These are phyloP conservation scores for Diceros bicornis DNA, from an alignment of 2,797 vertebrate species.

Conservation along the genomic window DNA sequence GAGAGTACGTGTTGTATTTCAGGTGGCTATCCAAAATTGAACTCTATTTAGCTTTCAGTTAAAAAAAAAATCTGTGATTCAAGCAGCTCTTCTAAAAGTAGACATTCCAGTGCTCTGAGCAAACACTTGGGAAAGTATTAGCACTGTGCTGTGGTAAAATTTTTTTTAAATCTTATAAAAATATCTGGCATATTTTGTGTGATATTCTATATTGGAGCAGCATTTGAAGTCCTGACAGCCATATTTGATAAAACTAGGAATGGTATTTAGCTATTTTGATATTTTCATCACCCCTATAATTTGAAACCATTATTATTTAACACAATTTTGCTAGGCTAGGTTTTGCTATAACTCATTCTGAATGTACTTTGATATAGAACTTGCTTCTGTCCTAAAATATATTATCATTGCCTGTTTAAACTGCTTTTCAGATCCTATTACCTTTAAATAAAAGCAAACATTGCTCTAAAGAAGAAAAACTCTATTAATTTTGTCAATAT, in stretches of 20 bases:
- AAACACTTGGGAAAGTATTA: not conserved
- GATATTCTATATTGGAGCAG: constrained; percentile 3
- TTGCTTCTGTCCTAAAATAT: not conserved
- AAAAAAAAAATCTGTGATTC: not conserved
- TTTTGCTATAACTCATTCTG: not conserved
- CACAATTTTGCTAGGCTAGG: constrained; percentile 7
- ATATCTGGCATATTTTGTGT: constrained; percentile 47
- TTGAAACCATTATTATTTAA: constrained; percentile 17
- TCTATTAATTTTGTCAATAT: constrained; percentile 55
- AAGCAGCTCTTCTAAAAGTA: not conserved
- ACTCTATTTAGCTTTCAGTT: not conserved
- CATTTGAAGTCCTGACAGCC: constrained; percentile 54
- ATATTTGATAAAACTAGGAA: constrained; percentile 39
- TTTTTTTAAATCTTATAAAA: constrained; percentile 45
- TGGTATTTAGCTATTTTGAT: constrained; percentile 34
- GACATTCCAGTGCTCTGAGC: not conserved
- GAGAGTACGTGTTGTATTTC: not conserved
- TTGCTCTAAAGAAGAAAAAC: constrained; percentile 46
- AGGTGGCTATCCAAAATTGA: not conserved
- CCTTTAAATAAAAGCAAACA: constrained; percentile 51
- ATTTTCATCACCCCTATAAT: constrained; percentile 38
- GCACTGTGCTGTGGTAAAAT: not conserved
- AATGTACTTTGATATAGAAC: not conserved
- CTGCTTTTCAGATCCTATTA: constrained; percentile 66
- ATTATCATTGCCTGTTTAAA: constrained; percentile 16